Conservation (phyloP, 2,113 vertebrate genomes). For the Poeciliopsis prolifica region DNA sequence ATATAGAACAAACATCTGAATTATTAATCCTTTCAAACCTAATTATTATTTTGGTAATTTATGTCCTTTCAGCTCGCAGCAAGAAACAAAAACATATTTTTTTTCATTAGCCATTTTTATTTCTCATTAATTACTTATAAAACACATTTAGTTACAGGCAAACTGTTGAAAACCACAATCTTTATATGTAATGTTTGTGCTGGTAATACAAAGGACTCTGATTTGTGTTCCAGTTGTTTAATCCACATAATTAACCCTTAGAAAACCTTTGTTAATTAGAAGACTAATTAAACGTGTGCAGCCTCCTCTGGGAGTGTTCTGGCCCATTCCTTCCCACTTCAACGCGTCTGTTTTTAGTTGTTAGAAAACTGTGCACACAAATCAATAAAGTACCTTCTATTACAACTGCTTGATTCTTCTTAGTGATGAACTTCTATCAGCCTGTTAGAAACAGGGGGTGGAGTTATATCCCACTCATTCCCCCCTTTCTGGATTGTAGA, state of each 20-base stretch:
- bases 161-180: conserved; percentile 45
- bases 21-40: neutral
- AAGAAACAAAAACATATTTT: conserved; percentile 12
- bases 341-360: conserved; percentile 17
- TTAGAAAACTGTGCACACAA: conserved; percentile 29
- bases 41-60: neutral
- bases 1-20: neutral
- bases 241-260: conserved; percentile 33
- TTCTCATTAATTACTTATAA: conserved; percentile 47
- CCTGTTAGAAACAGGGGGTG: conserved; percentile 45
- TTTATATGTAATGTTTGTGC: conserved; percentile 42
- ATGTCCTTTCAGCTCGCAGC: neutral
- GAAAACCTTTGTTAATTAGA: conserved; percentile 20
- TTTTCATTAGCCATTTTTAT: conserved; percentile 26
- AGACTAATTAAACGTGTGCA: conserved; percentile 20
- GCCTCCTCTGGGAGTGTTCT: neutral
- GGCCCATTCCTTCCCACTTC: conserved; percentile 9
- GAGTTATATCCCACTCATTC: conserved; percentile 24
- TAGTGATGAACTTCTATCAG: conserved; percentile 44
- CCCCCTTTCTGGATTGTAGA: conserved; percentile 18
- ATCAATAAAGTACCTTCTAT: conserved; percentile 45
- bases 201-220: conserved; percentile 45
- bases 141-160: conserved; percentile 41
- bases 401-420: conserved; percentile 30
- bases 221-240: conserved; percentile 22